Evolutionary conservation across 2,888 invertebrate species (phyloP), one percentile per base, ranked within the genome.

Genomic region (Muscina levida): DNA sequence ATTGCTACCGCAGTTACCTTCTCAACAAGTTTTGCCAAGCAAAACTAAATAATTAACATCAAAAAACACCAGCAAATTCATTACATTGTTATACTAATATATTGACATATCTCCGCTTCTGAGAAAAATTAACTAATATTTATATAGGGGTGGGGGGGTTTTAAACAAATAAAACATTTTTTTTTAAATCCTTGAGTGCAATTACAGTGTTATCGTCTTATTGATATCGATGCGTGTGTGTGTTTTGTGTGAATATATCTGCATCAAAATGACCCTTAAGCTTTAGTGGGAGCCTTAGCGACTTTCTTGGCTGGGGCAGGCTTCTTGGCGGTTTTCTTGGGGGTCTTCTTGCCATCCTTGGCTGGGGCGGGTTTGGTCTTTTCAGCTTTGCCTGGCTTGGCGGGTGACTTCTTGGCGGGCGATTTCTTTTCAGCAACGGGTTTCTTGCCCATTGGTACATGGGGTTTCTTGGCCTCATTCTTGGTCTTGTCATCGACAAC

Each of bases 311-410:
- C 6, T n/a, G n/a, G n/a, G n/a, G n/a, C n/a, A n/a, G 71, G 51
- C 31, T 77, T 80, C 19, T 82, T 83, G 0, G 31, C 48, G 0
- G 72, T 13, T 66, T 85, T 85, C 70, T 87, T 87, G 72, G 78
- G 80, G 31, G 77, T 31, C 56, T 79, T 80, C 37, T 80, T 42
- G n/a, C 19, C 59, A 2, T 1, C 57, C 53, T 71, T 65, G 56
- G 19, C n/a, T 2, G 72, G 39, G 10, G 11, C 48, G 0, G 84
- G 59, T 26, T 68, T 78, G 53, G 70, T 73, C 37, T 83, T 83
- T n/a, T 66, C 8, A 59, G 62, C 44, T 70, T 62, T 80, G 46
- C 6, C 6, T 2, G 80, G 57, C 17, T 17, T 59, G 4, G 31
- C 3, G 3, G 31, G 31, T 5, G 17, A 42, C 19, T 59, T 74